Evolutionary conservation across 2,797 vertebrate species (phyloP).

Genomic region (Silurus aristotelis): DNA sequence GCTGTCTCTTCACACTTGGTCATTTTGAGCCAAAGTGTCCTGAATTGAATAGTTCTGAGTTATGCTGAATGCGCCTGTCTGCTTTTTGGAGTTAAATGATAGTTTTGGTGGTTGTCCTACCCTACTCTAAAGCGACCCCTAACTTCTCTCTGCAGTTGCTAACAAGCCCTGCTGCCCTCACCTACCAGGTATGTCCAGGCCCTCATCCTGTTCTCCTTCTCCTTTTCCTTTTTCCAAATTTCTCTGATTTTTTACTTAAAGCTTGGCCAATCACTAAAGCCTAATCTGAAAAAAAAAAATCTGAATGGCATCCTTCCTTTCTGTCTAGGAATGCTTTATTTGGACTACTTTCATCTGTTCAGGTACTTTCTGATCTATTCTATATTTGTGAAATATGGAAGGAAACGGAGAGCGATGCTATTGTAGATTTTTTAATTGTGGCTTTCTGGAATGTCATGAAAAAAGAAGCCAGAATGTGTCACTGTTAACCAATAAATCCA

Average conservation of each 20-base stretch:
- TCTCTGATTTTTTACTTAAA: slow-evolving; percentile 10
- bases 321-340: slow-evolving; percentile 43
- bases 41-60: slow-evolving; percentile 5
- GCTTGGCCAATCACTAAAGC: slow-evolving; percentile 43
- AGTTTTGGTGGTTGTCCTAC: slow-evolving; percentile 54
- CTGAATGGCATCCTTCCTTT: slow-evolving; percentile 50
- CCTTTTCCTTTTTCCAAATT: slow-evolving; percentile 19
- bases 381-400: slow-evolving; percentile 11
- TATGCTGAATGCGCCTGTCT: slow-evolving; percentile 34
- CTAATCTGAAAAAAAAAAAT: slow-evolving; percentile 22
- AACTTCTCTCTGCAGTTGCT: slow-evolving; percentile 78
- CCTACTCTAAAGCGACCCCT: slow-evolving; percentile 67
- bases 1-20: not conserved
- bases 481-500: not conserved
- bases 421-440: slow-evolving; percentile 46
- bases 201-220: slow-evolving; percentile 16
- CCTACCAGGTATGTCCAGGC: slow-evolving; percentile 77
- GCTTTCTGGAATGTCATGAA: slow-evolving; percentile 10
- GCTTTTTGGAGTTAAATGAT: slow-evolving; percentile 23
- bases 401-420: slow-evolving; percentile 46
- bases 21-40: not conserved
- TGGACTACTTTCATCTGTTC: slow-evolving; percentile 25
- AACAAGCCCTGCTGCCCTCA: slow-evolving; percentile 67
- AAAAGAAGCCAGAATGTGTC: slow-evolving; percentile 3
- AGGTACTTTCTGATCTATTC: slow-evolving; percentile 33